phyloP scores from a whole-genome alignment of 1,140 invertebrate species.

The Brachionus rubens region DNA sequence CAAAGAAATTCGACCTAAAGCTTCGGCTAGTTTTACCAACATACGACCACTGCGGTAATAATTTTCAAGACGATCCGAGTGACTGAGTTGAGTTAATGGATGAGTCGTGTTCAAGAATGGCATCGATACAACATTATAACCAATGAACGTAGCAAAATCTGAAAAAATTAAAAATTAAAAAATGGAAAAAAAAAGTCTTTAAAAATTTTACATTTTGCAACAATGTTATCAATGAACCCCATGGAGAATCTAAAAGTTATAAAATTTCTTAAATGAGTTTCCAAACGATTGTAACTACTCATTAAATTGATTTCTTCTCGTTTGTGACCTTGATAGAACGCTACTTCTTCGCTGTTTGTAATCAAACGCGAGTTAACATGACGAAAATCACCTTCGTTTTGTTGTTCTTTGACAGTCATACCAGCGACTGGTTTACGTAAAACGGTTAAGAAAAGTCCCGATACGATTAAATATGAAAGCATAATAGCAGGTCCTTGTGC shows the following conservation, averaged over 20 bases:
- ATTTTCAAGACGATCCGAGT: conserved; percentile 71
- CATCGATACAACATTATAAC: conserved; percentile 87
- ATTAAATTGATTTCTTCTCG: conserved; percentile 82
- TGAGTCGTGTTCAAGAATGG: conserved; percentile 76
- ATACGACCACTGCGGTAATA: conserved; percentile 95
- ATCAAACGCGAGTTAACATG: conserved; percentile 93
- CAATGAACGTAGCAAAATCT: conserved; percentile 84
- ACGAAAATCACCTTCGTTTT: conserved; percentile 92
- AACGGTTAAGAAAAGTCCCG: conserved; percentile 67
- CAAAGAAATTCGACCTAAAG: conserved; percentile 82
- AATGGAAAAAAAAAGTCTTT: neutral
- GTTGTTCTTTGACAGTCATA: conserved; percentile 88
- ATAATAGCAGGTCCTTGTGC: conserved; percentile 77
- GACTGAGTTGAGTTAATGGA: conserved; percentile 60
- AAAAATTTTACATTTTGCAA: conserved; percentile 82
- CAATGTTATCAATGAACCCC: conserved; percentile 89
- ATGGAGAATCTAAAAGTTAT: conserved; percentile 85
- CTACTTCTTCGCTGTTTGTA: conserved; percentile 94
- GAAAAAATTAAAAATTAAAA: conserved; percentile 62
- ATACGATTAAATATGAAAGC: conserved; percentile 77
- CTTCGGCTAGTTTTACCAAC: conserved; percentile 92
- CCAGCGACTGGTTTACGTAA: conserved; percentile 77
- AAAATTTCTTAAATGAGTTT: conserved; percentile 79
- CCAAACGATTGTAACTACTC: conserved; percentile 82
- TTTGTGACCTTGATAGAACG: conserved; percentile 88